Conservation (phyloP, 2,113 vertebrate genomes). For the Gymnocephalus cernua region DNA sequence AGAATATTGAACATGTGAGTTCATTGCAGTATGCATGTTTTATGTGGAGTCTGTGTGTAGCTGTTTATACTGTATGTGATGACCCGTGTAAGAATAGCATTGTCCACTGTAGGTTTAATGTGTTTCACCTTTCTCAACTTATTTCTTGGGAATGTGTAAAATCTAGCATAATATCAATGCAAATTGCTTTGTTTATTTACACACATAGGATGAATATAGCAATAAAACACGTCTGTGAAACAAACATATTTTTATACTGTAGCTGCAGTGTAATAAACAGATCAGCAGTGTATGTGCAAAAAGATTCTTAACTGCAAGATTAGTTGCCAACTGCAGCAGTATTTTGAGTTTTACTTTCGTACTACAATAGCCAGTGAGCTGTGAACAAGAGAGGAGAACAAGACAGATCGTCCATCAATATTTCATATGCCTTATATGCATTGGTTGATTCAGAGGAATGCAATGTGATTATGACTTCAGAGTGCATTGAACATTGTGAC, state of each 20-base stretch:
- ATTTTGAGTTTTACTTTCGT: constrained; percentile 25
- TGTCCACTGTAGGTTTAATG: too few species aligned
- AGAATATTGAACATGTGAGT: too few species aligned
- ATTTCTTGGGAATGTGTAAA: neutral
- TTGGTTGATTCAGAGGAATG: constrained; percentile 11
- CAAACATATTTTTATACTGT: neutral
- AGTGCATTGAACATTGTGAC: neutral
- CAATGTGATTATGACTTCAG: constrained; percentile 3
- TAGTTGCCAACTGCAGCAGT: constrained; percentile 2
- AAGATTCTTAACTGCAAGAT: constrained; percentile 7
- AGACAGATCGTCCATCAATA: constrained; percentile 35
- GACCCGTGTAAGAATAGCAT: too few species aligned
- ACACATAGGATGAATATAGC: neutral
- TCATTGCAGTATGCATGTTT: neutral
- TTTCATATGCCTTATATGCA: constrained; percentile 32
- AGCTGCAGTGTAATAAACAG: constrained; percentile 9
- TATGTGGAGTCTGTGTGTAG: too few species aligned
- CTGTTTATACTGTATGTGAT: too few species aligned
- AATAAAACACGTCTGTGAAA: neutral
- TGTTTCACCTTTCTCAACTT: neutral
- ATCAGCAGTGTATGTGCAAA: neutral
- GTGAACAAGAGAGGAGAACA: neutral
- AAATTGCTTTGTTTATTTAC: neutral
- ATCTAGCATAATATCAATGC: neutral
- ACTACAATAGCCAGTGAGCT: constrained; percentile 15